These are phyloP conservation scores for Lasius platythorax DNA, from an alignment of 2,888 invertebrate species.

Conservation along the genomic window DNA sequence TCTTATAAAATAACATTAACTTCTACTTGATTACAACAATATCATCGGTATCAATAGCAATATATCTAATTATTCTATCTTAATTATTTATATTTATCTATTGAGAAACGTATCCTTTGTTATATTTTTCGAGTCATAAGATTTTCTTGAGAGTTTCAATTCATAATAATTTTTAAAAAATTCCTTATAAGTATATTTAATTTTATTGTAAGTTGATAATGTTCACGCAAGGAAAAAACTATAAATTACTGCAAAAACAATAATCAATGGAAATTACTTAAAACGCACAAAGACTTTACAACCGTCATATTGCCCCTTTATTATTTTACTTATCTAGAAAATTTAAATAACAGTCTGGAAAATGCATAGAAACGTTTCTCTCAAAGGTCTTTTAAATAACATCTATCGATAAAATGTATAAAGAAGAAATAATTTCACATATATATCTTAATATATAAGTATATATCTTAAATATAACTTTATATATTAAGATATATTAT, in stretches of 20 bases:
- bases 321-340: background rate
- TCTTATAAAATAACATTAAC: constrained; percentile 82
- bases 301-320: background rate
- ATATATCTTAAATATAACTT: too few relatives aligned
- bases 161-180: background rate
- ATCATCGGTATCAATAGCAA: background rate
- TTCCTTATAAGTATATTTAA: background rate
- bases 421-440: too few relatives aligned
- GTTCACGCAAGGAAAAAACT: background rate
- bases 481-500: too few relatives aligned
- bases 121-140: background rate
- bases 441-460: too few relatives aligned
- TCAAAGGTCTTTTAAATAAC: background rate
- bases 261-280: background rate
- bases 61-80: background rate
- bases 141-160: background rate
- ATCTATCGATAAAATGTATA: background rate
- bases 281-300: background rate
- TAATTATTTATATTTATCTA: constrained; percentile 1
- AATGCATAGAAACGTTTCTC: background rate
- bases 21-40: constrained; percentile 81
- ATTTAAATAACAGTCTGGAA: background rate
- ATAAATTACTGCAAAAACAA: background rate
- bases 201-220: background rate
- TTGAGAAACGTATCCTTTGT: background rate